Percentiles rank a stretch among this genome's conserved stretches.
These are phyloP conservation scores for Mobula hypostoma DNA, from an alignment of 2,113 vertebrate genomes.

Conservation along the genomic window DNA sequence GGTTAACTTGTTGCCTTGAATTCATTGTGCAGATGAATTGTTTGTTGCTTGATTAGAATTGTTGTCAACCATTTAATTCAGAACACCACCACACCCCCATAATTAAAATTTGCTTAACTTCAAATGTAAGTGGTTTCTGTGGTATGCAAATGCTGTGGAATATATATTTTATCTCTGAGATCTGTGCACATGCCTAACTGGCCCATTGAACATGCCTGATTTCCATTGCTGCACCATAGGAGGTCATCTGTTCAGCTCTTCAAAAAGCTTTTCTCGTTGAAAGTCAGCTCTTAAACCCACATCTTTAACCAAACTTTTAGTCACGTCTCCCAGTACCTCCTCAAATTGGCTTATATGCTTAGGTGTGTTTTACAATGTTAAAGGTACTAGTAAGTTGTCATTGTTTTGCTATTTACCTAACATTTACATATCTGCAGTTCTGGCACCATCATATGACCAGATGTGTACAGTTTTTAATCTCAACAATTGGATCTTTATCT, in stretches of 20 bases:
- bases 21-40: neutral
- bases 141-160: neutral
- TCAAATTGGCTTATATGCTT: neutral
- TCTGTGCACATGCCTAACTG: neutral
- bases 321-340: neutral
- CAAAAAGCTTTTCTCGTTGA: neutral
- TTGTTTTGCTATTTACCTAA: neutral
- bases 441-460: neutral
- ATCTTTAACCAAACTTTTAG: neutral
- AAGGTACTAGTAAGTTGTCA: neutral
- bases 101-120: neutral
- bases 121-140: neutral
- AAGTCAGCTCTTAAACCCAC: neutral
- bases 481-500: neutral
- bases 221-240: neutral
- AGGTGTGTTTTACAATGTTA: neutral
- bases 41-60: neutral
- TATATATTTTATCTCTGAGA: neutral
- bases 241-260: neutral
- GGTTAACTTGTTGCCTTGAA: neutral
- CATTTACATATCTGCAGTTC: neutral
- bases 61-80: neutral
- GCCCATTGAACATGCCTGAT: neutral
- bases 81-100: neutral
- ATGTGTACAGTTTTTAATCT: neutral